These are phyloP conservation scores for Urosaurus nigricauda DNA, from an alignment of 2,797 vertebrate species.

Conservation along the genomic window DNA sequence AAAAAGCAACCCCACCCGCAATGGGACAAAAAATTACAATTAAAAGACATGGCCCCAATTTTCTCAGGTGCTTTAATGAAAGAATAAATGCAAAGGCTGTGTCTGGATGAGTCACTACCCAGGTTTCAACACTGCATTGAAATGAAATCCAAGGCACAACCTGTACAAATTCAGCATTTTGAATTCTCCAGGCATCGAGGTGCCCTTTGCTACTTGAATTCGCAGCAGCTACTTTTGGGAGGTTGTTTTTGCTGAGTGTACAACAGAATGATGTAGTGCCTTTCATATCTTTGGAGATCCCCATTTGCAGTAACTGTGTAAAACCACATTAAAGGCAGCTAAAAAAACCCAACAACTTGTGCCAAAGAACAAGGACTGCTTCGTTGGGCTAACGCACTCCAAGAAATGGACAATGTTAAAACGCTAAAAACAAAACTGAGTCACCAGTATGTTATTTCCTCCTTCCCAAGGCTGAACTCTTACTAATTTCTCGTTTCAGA, in stretches of 20 bases:
- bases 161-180: not conserved
- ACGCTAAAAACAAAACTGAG: not conserved
- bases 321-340: not conserved
- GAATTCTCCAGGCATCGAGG: too few species aligned
- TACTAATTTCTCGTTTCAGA: not conserved
- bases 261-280: not conserved
- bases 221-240: too few species aligned
- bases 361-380: not conserved
- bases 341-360: too few species aligned
- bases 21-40: not conserved
- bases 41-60: not conserved
- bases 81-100: not conserved
- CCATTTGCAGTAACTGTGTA: too few species aligned
- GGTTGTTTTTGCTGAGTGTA: not conserved
- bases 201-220: not conserved
- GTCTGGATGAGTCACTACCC: not conserved
- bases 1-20: not conserved
- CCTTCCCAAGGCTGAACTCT: not conserved
- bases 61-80: not conserved
- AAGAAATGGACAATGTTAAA: not conserved
- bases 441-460: not conserved
- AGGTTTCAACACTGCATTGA: not conserved
- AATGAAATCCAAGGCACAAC: not conserved
- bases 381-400: not conserved
- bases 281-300: not conserved